phyloP scores from a whole-genome alignment of 2,113 vertebrate species.

The Sander lucioperca region DNA sequence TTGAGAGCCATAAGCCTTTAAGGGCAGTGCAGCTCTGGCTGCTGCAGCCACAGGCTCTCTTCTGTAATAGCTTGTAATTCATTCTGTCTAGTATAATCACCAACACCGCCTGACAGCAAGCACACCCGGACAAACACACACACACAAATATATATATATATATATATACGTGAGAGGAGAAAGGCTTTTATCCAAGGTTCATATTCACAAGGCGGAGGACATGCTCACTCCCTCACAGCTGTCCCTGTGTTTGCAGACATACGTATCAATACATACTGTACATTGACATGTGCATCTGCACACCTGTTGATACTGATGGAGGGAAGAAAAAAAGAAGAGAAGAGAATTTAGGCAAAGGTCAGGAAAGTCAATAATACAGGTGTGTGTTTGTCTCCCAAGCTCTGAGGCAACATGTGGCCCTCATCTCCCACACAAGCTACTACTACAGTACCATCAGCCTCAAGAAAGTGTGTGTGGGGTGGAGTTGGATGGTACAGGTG shows the following conservation, averaged over 20 bases:
- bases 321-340: conserved; percentile 1
- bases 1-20: conserved; percentile 68
- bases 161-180: neutral
- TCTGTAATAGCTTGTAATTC: conserved; percentile 81
- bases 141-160: neutral
- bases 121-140: conserved; percentile 31
- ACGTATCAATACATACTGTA: neutral
- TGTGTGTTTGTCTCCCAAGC: conserved; percentile 49
- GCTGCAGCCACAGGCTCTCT: conserved; percentile 70
- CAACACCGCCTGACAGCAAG: conserved; percentile 60
- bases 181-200: conserved; percentile 36
- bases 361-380: conserved; percentile 36
- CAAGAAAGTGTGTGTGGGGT: conserved; percentile 36
- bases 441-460: conserved; percentile 24
- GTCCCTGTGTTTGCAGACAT: conserved; percentile 36
- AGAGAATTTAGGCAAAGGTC: conserved; percentile 19
- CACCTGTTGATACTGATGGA: conserved; percentile 10
- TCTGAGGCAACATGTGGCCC: conserved; percentile 58
- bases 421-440: conserved; percentile 36
- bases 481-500: conserved; percentile 65
- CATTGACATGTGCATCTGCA: conserved; percentile 3
- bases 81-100: conserved; percentile 78
- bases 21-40: conserved; percentile 69
- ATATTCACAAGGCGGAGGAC: conserved; percentile 24
- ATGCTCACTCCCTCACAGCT: conserved; percentile 1